These are phyloP conservation scores for Theropithecus gelada DNA, from an alignment of 2,113 vertebrate genomes.

Conservation along the genomic window DNA sequence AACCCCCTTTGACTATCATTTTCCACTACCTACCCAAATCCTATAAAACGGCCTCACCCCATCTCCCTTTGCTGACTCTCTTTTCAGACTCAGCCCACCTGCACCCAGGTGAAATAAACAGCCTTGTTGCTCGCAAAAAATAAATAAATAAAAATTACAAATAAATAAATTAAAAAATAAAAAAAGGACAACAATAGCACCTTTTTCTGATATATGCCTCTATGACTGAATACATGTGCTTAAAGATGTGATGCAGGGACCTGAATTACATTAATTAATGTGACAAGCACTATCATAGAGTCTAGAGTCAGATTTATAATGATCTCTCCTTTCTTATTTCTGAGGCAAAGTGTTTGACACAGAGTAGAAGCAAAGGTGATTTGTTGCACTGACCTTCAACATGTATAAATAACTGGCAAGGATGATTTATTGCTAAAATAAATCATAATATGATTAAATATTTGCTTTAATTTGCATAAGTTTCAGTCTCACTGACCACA, in stretches of 20 bases:
- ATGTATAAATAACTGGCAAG: not conserved
- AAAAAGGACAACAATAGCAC: not conserved
- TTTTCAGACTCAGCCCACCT: too few relatives aligned
- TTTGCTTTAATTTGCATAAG: slow-evolving; percentile 49
- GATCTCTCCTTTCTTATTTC: not conserved
- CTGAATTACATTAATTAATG: not conserved
- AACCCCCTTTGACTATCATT: too few relatives aligned
- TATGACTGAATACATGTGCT: not conserved
- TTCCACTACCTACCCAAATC: too few relatives aligned
- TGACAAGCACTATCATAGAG: not conserved
- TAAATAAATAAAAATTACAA: not conserved
- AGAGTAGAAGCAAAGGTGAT: not conserved
- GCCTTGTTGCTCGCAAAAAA: too few relatives aligned
- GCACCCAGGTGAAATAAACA: too few relatives aligned
- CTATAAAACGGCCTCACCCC: too few relatives aligned
- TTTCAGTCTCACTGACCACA: slow-evolving; percentile 8
- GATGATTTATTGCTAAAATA: slow-evolving; percentile 33
- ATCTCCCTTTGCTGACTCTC: too few relatives aligned
- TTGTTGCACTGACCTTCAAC: not conserved
- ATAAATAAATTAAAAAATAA: not conserved
- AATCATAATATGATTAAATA: slow-evolving; percentile 42
- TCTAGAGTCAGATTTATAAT: not conserved
- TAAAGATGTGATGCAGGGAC: not conserved
- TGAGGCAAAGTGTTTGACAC: not conserved
- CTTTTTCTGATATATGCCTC: not conserved